Conservation (phyloP, 2,888 invertebrate species). For the Pachydiplax longipennis region DNA sequence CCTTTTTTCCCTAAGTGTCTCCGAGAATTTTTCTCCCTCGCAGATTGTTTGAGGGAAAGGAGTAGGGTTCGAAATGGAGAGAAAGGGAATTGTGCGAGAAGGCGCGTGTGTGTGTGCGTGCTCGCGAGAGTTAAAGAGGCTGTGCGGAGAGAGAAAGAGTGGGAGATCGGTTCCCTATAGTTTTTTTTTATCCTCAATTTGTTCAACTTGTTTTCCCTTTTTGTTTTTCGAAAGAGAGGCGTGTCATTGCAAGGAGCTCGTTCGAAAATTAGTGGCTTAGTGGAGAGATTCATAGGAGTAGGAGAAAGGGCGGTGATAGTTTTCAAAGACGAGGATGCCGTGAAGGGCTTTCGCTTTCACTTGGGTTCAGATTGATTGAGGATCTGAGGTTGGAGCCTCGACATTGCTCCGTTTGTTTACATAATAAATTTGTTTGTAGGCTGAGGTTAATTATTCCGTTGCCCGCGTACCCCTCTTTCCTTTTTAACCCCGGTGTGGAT, state of each 20-base stretch:
- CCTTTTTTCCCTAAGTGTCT: not conserved
- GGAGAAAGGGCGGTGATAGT: not conserved
- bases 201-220: not conserved
- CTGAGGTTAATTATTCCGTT: not conserved
- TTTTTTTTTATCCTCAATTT: not conserved
- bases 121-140: not conserved
- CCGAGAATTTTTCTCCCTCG: not conserved
- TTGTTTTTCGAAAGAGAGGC: constrained; percentile 2
- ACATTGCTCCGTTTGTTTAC: not conserved
- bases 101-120: not conserved
- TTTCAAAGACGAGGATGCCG: not conserved
- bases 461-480: not conserved
- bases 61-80: not conserved
- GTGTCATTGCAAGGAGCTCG: constrained; percentile 17
- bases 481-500: not conserved
- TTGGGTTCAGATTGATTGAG: not conserved
- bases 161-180: not conserved
- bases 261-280: constrained; percentile 28
- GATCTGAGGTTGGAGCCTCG: not conserved
- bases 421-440: not conserved
- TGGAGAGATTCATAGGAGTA: not conserved
- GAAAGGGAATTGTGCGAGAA: not conserved
- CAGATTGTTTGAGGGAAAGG: not conserved
- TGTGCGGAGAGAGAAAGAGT: not conserved
- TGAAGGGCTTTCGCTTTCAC: not conserved